Evolutionary conservation across 2,888 invertebrate genomes (phyloP).

Genomic region (Nephrocerus scutellatus): DNA sequence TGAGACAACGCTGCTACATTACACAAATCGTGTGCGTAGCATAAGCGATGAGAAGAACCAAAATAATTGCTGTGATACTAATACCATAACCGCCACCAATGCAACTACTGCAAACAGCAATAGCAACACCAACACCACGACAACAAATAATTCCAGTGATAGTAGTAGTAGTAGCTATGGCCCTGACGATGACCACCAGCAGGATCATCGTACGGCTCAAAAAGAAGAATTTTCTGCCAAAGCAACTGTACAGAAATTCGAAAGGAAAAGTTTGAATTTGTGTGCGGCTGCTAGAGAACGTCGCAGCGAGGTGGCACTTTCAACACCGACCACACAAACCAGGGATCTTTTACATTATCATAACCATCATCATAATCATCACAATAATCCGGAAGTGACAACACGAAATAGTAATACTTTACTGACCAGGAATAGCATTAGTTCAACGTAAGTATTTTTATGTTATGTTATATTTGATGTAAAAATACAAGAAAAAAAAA

Average conservation of each 20-base stretch:
- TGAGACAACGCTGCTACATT: conserved; percentile 9
- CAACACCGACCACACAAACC: too few species aligned
- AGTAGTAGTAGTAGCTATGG: conserved; percentile 10
- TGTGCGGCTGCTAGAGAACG: conserved; percentile 25
- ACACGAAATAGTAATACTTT: conserved; percentile 19
- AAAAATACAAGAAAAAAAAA: too few species aligned
- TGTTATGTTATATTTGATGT: conserved; percentile 6
- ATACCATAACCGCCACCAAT: not conserved
- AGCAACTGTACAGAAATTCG: conserved; percentile 37
- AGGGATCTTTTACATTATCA: conserved; percentile 5
- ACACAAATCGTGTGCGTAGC: conserved; percentile 38
- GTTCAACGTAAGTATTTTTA: conserved; percentile 33
- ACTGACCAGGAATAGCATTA: conserved; percentile 27
- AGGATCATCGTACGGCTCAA: conserved; percentile 18
- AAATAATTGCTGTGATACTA: conserved; percentile 37
- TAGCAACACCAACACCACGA: conserved; percentile 12
- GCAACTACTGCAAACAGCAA: conserved; percentile 17
- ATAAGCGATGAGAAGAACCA: conserved; percentile 49
- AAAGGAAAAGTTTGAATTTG: conserved; percentile 35
- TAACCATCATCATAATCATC: not conserved
- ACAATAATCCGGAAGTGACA: conserved; percentile 9
- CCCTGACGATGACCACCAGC: conserved; percentile 23
- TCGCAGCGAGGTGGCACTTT: conserved; percentile 24
- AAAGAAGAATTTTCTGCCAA: conserved; percentile 30
- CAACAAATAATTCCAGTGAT: conserved; percentile 4